Evolutionary conservation across 1,140 invertebrate genomes (phyloP).

Genomic region (Rhopalosiphum padi): DNA sequence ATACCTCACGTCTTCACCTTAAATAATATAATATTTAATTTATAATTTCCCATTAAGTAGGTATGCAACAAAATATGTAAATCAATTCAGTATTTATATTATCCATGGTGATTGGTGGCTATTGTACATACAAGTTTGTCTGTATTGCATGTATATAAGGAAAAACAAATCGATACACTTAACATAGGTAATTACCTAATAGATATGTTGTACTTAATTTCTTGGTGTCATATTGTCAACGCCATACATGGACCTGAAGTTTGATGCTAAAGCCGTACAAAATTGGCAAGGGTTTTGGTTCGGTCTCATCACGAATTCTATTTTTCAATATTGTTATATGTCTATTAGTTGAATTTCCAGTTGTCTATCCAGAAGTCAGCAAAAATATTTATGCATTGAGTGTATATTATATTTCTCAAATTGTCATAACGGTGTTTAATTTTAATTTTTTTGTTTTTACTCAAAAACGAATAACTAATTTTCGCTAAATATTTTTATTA

Average conservation of each 20-base stretch:
- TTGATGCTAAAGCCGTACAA: conserved; percentile 72
- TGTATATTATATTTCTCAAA: conserved; percentile 76
- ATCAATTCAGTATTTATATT: neutral
- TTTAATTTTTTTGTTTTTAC: too few relatives aligned
- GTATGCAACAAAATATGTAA: neutral
- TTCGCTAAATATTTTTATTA: too few relatives aligned
- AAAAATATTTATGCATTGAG: conserved; percentile 71
- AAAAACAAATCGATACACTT: neutral
- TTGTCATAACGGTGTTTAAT: conserved; percentile 74
- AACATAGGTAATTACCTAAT: neutral
- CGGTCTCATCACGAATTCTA: conserved; percentile 73
- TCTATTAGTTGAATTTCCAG: conserved; percentile 71
- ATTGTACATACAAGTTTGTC: neutral
- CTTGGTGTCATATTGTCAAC: conserved; percentile 71
- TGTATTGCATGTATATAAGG: too few relatives aligned
- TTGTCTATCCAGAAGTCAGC: conserved; percentile 73
- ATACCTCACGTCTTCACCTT: neutral
- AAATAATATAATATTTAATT: neutral
- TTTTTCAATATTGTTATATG: conserved; percentile 74
- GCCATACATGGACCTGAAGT: conserved; percentile 65
- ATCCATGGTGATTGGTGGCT: neutral
- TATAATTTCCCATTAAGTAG: neutral
- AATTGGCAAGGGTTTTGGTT: conserved; percentile 75
- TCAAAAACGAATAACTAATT: too few relatives aligned
- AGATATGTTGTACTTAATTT: conserved; percentile 64